Evolutionary conservation across 92 coral and sea anemone species (phyloP), one percentile per base, ranked within the genome.

Genomic region (Parazoanthus atlanticus): DNA sequence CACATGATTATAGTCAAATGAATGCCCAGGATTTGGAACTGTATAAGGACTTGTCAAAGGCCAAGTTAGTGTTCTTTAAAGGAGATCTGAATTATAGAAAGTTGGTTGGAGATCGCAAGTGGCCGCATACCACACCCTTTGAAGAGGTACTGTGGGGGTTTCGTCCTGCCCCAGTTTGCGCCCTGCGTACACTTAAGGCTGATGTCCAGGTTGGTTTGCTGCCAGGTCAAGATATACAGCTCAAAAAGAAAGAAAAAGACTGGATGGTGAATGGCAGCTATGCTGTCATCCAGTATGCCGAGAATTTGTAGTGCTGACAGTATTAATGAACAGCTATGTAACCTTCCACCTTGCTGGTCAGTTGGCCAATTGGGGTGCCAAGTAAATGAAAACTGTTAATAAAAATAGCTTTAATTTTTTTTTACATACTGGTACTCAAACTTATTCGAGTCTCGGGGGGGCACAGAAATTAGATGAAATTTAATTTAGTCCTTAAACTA

Each of bases 51-150:
- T 80, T 97, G 74, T 76, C 98, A 52, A 82, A 90, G 67, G 92
- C 99, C 5, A 97, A 95, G 90, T 70, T 97, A 17, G 88, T 97
- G 32, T 91, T 97, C 76, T 97, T 97, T 71, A 97, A 97, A 86
- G 99, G 99, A 11, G 99, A 97, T 88, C 89, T 97, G 88, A 97
- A 94, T 88, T 97, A 97, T 85, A 94, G 99, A 32, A 97, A 97
- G 85, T 89, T 97, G 86, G 98, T 96, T 15, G 98, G 99, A 61
- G 99, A 97, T 81, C 93, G 98, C 5, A 95, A 95, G 84, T 97
- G 99, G 99, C 95, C 93, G 30, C 94, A 91, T 85, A 95, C 97
- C 31, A 93, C 93, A 1, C 93, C 95, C 31, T 95, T 94, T 84
- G 84, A 67, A n/a, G 88, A 87, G 41, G 99, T 98, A 43, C 88